phyloP scores from a whole-genome alignment of 2,113 vertebrate species.

The Rhea americana region DNA sequence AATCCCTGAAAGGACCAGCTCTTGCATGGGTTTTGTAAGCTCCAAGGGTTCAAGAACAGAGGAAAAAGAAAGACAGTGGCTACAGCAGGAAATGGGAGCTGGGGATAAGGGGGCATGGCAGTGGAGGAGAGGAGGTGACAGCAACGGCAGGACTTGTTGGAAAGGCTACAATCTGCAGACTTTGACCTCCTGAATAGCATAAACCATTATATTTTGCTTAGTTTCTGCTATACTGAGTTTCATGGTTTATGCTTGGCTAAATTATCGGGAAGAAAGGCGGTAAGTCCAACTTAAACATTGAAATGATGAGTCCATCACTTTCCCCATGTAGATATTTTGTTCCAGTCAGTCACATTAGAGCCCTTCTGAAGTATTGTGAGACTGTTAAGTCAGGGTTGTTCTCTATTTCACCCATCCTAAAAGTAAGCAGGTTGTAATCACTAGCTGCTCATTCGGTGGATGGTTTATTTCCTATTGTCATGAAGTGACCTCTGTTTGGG shows the following conservation, averaged over 20 bases:
- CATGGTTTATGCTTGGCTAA: not conserved
- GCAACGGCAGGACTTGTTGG: not conserved
- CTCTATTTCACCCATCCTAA: not conserved
- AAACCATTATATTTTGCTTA: not conserved
- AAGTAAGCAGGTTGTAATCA: not conserved
- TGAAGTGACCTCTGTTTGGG: not conserved
- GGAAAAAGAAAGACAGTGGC: not conserved
- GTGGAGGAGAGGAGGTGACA: not conserved
- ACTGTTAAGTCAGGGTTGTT: not conserved
- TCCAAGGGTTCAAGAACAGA: not conserved
- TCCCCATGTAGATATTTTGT: not conserved
- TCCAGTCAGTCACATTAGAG: not conserved
- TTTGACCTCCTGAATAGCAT: not conserved
- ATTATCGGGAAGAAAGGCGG: not conserved
- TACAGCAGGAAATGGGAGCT: not conserved
- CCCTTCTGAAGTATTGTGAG: not conserved
- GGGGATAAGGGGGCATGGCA: not conserved
- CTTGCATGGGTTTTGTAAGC: not conserved
- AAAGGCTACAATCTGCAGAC: not conserved
- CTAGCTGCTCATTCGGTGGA: not conserved
- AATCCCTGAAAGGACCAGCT: not conserved
- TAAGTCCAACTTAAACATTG: not conserved
- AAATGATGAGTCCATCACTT: not conserved
- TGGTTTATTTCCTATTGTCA: not conserved
- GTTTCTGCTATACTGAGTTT: not conserved